Evolutionary conservation across 2,888 invertebrate species (phyloP).

Genomic region (Hemithea aestivaria): DNA sequence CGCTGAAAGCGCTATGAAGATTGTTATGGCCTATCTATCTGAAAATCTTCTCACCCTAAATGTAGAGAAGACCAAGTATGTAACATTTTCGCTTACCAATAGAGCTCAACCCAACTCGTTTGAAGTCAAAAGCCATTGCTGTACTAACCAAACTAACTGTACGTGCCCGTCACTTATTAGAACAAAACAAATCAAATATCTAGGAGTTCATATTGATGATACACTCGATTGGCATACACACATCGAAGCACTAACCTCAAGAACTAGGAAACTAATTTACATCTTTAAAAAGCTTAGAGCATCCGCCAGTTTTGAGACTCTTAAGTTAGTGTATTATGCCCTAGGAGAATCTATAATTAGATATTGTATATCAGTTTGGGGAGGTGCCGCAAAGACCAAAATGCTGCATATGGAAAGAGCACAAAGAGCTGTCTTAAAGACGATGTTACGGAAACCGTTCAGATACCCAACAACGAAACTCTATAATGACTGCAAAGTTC

Average conservation of each 20-base stretch:
- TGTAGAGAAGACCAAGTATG: constrained; percentile 2
- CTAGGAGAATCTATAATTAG: background rate
- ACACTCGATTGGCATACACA: constrained; percentile 4
- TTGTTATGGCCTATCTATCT: constrained; percentile 3
- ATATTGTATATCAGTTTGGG: constrained; percentile 8
- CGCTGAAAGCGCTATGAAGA: background rate
- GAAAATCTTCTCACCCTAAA: constrained; percentile 4
- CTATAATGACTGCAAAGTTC: no score
- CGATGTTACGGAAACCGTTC: no score
- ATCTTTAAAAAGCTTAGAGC: constrained; percentile 2
- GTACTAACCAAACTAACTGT: background rate
- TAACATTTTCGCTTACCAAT: background rate
- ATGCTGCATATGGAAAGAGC: background rate
- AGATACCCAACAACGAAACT: no score
- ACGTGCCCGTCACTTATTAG: background rate
- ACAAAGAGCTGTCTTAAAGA: no score
- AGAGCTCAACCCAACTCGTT: background rate
- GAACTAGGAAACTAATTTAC: constrained; percentile 3
- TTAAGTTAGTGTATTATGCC: constrained; percentile 1
- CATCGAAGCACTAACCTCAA: background rate
- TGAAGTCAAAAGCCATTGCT: background rate
- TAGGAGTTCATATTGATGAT: constrained; percentile 4
- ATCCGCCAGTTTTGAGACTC: background rate
- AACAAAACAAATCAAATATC: background rate
- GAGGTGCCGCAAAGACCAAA: background rate